These are phyloP conservation scores for Anas flavirostris DNA, from an alignment of 2,797 vertebrate genomes.

Conservation along the genomic window DNA sequence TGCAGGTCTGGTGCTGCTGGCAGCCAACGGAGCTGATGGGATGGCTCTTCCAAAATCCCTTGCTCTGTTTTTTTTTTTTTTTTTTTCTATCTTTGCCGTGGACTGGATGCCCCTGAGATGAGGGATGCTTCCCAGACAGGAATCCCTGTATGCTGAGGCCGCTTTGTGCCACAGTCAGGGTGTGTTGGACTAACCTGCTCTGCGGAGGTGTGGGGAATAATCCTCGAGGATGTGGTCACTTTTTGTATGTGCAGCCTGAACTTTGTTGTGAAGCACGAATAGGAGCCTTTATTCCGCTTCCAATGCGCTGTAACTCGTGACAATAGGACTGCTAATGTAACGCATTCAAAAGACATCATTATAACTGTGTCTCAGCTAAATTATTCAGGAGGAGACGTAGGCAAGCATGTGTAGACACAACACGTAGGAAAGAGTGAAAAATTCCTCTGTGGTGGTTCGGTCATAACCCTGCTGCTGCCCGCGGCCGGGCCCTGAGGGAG, in stretches of 20 bases:
- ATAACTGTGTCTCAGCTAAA: not conserved
- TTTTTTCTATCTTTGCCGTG: no score
- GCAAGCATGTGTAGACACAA: rapidly evolving
- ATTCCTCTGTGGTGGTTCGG: not conserved
- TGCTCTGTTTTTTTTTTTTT: no score
- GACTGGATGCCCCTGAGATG: not conserved
- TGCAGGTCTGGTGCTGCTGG: not conserved
- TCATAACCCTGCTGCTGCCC: no score
- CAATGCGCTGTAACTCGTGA: not conserved
- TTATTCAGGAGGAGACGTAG: not conserved
- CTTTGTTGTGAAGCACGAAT: not conserved
- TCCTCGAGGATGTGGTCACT: not conserved
- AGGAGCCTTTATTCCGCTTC: not conserved
- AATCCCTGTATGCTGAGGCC: not conserved
- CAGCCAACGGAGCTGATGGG: not conserved
- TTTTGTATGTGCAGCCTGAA: not conserved
- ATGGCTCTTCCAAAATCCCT: no score
- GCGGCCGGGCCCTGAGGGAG: no score
- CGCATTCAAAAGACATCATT: not conserved
- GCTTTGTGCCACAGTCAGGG: no score
- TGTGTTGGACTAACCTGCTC: not conserved
- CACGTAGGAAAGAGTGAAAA: not conserved
- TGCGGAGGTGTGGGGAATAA: no score
- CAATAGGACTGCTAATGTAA: not conserved
- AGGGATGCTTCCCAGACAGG: not conserved